phyloP scores from a whole-genome alignment of 2,888 invertebrate species.

The Netelia fuscicornis region DNA sequence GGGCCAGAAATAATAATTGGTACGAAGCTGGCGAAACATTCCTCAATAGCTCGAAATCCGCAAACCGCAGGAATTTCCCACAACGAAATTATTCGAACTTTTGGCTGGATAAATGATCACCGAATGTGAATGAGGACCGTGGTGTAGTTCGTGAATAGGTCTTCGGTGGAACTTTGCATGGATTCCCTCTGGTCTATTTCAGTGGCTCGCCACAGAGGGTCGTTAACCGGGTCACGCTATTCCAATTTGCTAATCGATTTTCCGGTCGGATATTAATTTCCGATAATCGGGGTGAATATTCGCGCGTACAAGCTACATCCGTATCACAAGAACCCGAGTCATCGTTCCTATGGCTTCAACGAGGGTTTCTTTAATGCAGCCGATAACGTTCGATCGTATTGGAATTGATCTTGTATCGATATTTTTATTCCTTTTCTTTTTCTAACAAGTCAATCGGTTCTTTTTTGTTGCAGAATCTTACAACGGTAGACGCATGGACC shows the following conservation, averaged over 20 bases:
- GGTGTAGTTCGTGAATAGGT: slow-evolving; percentile 17
- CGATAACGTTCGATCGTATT: neutral
- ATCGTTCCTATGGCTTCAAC: neutral
- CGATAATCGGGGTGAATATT: slow-evolving; percentile 16
- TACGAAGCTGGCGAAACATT: slow-evolving; percentile 63
- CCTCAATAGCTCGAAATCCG: slow-evolving; percentile 62
- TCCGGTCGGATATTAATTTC: slow-evolving; percentile 41
- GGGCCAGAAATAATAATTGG: slow-evolving; percentile 70
- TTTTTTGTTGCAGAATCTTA: neutral
- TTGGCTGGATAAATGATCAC: slow-evolving; percentile 58
- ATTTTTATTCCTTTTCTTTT: neutral
- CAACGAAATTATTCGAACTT: slow-evolving; percentile 70
- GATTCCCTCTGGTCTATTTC: slow-evolving; percentile 46
- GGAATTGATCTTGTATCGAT: neutral
- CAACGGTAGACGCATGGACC: neutral
- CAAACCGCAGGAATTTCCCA: slow-evolving; percentile 50
- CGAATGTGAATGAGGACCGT: slow-evolving; percentile 34
- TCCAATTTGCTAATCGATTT: slow-evolving; percentile 56
- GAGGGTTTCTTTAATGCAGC: neutral
- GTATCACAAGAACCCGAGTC: neutral
- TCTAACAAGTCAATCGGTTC: neutral
- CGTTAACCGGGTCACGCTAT: slow-evolving; percentile 60
- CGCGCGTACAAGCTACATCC: neutral
- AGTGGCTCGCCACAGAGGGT: slow-evolving; percentile 41
- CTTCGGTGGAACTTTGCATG: slow-evolving; percentile 13